Evolutionary conservation across 2,888 invertebrate species (phyloP).

Genomic region (Liopterus haemorrhoidalis): DNA sequence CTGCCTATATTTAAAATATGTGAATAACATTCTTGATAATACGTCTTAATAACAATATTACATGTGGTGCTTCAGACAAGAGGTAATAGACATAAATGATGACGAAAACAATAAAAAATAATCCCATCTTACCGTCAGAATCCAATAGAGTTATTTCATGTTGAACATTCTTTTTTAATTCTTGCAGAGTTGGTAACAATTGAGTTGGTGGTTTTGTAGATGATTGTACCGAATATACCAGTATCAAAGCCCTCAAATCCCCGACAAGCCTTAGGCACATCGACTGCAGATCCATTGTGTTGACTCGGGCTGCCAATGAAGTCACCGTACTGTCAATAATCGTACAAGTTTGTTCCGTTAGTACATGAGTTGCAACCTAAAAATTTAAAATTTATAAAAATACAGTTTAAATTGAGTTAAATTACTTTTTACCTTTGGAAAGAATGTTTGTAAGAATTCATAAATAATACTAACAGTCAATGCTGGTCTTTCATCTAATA

Average conservation of each 20-base stretch:
- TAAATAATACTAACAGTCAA: slow-evolving; percentile 78
- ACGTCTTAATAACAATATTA: slow-evolving; percentile 8
- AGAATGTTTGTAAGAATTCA: slow-evolving; percentile 81
- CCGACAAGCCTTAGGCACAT: slow-evolving; percentile 51
- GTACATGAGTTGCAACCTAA: slow-evolving; percentile 55
- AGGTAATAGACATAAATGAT: slow-evolving; percentile 1
- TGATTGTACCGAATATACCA: slow-evolving; percentile 48
- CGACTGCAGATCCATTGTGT: slow-evolving; percentile 49
- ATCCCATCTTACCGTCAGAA: slow-evolving; percentile 33
- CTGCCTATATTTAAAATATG: no score
- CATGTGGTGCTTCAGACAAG: background rate
- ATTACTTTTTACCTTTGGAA: slow-evolving; percentile 66
- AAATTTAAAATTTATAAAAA: slow-evolving; percentile 17
- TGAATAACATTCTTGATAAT: no score
- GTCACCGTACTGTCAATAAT: slow-evolving; percentile 58
- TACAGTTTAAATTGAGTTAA: background rate
- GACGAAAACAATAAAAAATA: slow-evolving; percentile 10
- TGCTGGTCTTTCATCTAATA: slow-evolving; percentile 80
- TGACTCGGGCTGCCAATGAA: slow-evolving; percentile 52
- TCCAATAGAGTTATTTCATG: slow-evolving; percentile 39
- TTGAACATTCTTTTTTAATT: slow-evolving; percentile 39
- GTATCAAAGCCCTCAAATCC: slow-evolving; percentile 53
- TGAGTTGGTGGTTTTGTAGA: slow-evolving; percentile 13
- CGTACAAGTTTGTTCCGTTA: slow-evolving; percentile 55
- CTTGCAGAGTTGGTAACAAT: slow-evolving; percentile 40